A percentile compares a stretch with the other conserved stretches of the same genome.
Conservation (phyloP, 2,888 invertebrate genomes). For the Tetranychus truncatus region DNA sequence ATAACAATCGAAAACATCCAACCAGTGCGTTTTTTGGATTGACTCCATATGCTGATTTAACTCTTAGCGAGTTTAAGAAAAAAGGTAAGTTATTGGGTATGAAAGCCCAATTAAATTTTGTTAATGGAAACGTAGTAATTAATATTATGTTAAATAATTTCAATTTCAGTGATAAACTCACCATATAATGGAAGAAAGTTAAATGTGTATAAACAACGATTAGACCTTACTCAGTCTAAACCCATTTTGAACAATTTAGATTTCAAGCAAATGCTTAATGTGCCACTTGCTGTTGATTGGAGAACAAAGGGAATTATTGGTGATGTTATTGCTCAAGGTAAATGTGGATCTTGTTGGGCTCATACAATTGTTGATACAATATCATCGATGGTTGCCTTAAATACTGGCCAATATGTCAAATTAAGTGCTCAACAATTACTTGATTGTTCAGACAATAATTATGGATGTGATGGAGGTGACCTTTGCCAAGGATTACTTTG, state of each 20-base stretch:
- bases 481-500: conserved; percentile 57
- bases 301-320: conserved; percentile 47
- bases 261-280: background rate
- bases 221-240: background rate
- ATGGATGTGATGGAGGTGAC: conserved; percentile 55
- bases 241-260: background rate
- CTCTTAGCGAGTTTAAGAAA: conserved; percentile 42
- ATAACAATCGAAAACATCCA: conserved; percentile 30
- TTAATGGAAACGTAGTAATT: too few relatives aligned
- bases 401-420: conserved; percentile 37
- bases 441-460: conserved; percentile 55
- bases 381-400: conserved; percentile 56
- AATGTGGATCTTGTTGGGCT: conserved; percentile 72
- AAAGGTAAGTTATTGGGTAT: conserved; percentile 9
- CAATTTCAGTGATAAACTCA: too few relatives aligned
- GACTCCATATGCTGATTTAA: conserved; percentile 45
- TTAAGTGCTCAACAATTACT: conserved; percentile 50
- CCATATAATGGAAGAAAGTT: too few relatives aligned
- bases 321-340: conserved; percentile 48
- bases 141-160: too few relatives aligned
- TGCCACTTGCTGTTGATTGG: conserved; percentile 37
- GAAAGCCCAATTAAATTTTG: background rate
- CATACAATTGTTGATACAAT: conserved; percentile 55
- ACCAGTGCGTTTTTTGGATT: conserved; percentile 41
- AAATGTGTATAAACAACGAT: background rate